A percentile compares a stretch with the other conserved stretches of the same genome.
These are phyloP conservation scores for Hippocampus zosterae DNA, from an alignment of 2,113 vertebrate species.

Conservation along the genomic window DNA sequence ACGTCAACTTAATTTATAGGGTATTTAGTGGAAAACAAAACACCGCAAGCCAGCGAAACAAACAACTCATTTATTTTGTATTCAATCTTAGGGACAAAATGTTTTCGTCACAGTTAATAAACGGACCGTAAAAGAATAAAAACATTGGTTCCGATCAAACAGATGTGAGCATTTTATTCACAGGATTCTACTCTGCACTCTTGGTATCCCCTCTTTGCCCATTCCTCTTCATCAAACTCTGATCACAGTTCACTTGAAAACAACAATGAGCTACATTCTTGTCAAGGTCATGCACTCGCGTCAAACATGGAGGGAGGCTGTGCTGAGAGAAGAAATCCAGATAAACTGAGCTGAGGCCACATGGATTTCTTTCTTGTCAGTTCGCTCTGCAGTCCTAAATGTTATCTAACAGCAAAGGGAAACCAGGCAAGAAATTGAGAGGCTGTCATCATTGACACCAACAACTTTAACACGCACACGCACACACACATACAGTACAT, in stretches of 20 bases:
- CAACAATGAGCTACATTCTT: slow-evolving; percentile 74
- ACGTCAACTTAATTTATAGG: slow-evolving; percentile 32
- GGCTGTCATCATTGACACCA: slow-evolving; percentile 54
- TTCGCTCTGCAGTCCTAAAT: slow-evolving; percentile 58
- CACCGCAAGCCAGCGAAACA: slow-evolving; percentile 6
- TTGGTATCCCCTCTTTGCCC: slow-evolving; percentile 17
- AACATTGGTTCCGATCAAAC: slow-evolving; percentile 1
- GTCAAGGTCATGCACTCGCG: slow-evolving; percentile 71
- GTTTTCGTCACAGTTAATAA: not conserved
- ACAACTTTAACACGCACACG: slow-evolving; percentile 22
- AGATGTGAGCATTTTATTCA: slow-evolving; percentile 15
- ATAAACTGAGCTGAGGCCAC: slow-evolving; percentile 66
- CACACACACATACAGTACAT: too few relatives aligned
- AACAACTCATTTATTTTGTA: not conserved
- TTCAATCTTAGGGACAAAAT: slow-evolving; percentile 2
- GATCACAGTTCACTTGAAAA: slow-evolving; percentile 66
- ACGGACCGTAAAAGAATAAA: not conserved
- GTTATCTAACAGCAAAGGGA: slow-evolving; percentile 63
- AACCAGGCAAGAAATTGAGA: slow-evolving; percentile 60
- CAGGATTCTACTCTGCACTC: slow-evolving; percentile 8
- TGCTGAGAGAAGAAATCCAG: slow-evolving; percentile 63
- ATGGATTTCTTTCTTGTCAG: slow-evolving; percentile 52
- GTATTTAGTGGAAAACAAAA: slow-evolving; percentile 26
- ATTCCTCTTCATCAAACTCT: slow-evolving; percentile 46
- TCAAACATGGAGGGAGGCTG: slow-evolving; percentile 38